Percentiles rank a stretch among this genome's conserved stretches.
These are phyloP conservation scores for Sialis lutaria DNA, from an alignment of 2,888 invertebrate species.

Conservation along the genomic window DNA sequence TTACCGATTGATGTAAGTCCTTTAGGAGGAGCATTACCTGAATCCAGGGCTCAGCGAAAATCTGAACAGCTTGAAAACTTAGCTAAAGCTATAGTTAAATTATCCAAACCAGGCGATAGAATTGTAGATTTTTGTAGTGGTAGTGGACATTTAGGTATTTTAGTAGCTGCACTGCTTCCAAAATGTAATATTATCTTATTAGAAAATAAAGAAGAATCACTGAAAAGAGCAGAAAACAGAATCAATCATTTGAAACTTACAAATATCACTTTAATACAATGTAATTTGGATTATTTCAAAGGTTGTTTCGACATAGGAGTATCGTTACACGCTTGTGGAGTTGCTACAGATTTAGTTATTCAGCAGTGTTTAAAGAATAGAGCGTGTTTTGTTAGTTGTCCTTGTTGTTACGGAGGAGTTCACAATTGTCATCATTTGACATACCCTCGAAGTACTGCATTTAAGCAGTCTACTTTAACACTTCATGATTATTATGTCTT, in stretches of 20 bases:
- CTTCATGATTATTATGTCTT: slow-evolving; percentile 56
- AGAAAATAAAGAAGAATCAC: slow-evolving; percentile 82
- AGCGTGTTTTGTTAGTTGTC: slow-evolving; percentile 78
- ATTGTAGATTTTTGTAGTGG: slow-evolving; percentile 93
- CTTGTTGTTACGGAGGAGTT: slow-evolving; percentile 87
- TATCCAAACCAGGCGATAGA: slow-evolving; percentile 46
- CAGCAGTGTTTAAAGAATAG: slow-evolving; percentile 57
- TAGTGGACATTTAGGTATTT: slow-evolving; percentile 80
- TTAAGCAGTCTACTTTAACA: slow-evolving; percentile 25
- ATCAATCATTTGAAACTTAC: slow-evolving; percentile 44
- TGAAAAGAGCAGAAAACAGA: slow-evolving; percentile 54
- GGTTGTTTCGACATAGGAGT: slow-evolving; percentile 72
- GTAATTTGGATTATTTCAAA: slow-evolving; percentile 79
- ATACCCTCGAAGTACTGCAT: slow-evolving; percentile 65
- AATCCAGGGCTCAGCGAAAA: slow-evolving; percentile 54
- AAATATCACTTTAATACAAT: slow-evolving; percentile 69
- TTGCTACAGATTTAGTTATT: slow-evolving; percentile 83
- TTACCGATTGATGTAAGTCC: slow-evolving; percentile 64
- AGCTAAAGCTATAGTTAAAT: slow-evolving; percentile 51
- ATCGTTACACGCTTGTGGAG: slow-evolving; percentile 86
- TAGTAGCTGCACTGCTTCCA: slow-evolving; percentile 65
- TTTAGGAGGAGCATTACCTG: slow-evolving; percentile 60
- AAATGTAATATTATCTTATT: slow-evolving; percentile 61
- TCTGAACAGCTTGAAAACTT: slow-evolving; percentile 77
- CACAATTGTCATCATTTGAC: slow-evolving; percentile 60